Evolutionary conservation across 2,797 vertebrate genomes (phyloP).

Genomic region (Pachyuromys duprasi): DNA sequence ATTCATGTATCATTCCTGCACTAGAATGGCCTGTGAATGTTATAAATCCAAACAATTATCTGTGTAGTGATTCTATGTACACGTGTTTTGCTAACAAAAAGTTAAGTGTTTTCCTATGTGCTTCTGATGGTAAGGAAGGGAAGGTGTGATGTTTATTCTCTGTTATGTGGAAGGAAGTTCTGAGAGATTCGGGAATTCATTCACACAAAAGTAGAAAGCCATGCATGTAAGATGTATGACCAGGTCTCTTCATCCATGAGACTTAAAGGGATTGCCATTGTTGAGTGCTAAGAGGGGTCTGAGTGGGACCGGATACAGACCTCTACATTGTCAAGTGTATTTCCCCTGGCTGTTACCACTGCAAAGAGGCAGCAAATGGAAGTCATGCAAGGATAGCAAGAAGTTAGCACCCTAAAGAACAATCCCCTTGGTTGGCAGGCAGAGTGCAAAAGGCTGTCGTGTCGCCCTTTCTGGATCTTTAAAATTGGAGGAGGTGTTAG

Average conservation of each 20-base stretch:
- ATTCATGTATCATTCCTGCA: neutral
- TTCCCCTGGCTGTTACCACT: neutral
- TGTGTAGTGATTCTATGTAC: neutral
- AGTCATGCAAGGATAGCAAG: neutral
- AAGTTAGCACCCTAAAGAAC: neutral
- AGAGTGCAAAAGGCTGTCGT: neutral
- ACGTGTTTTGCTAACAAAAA: neutral
- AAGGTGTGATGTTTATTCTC: neutral
- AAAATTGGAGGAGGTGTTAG: constrained; percentile 9
- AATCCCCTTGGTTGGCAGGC: constrained; percentile 14
- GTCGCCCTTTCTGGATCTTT: constrained; percentile 37
- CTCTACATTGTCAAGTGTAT: neutral
- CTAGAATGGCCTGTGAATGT: neutral
- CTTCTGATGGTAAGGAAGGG: constrained; percentile 24
- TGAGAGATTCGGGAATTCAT: neutral
- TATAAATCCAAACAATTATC: neutral
- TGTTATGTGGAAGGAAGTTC: neutral
- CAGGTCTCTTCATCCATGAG: neutral
- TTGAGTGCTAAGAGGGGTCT: neutral
- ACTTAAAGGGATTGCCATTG: constrained; percentile 10
- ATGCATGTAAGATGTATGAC: neutral
- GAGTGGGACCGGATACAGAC: neutral
- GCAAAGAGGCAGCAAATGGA: neutral
- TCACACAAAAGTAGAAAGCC: neutral
- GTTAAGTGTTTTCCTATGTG: neutral